These are phyloP conservation scores for Kryptolebias ocellatus DNA, from an alignment of 2,797 vertebrate genomes.

Conservation along the genomic window DNA sequence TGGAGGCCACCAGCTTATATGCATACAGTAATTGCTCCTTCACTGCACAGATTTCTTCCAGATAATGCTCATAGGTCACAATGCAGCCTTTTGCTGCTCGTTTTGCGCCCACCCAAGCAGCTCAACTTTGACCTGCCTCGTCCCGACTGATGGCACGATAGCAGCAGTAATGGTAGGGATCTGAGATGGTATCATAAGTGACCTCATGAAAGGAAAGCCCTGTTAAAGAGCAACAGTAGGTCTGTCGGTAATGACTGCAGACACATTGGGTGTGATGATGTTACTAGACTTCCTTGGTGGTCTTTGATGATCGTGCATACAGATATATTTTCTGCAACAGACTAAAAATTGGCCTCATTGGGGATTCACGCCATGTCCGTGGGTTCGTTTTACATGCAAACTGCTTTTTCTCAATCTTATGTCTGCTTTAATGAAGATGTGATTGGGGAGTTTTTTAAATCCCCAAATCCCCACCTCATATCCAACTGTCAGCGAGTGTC, in stretches of 20 bases:
- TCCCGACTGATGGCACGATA: slow-evolving; percentile 27
- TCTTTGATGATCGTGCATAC: slow-evolving; percentile 19
- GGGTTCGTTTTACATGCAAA: not conserved
- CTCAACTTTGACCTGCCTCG: slow-evolving; percentile 62
- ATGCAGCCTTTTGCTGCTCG: slow-evolving; percentile 44
- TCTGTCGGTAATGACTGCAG: slow-evolving; percentile 39
- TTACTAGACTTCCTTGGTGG: slow-evolving; percentile 47
- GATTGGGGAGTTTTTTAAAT: slow-evolving; percentile 24
- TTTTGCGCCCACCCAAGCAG: slow-evolving; percentile 67
- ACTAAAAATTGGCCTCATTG: slow-evolving; percentile 22
- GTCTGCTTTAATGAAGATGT: slow-evolving; percentile 11
- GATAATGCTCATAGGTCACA: slow-evolving; percentile 36
- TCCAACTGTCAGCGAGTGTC: slow-evolving; percentile 68
- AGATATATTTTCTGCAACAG: slow-evolving; percentile 29
- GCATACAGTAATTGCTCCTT: slow-evolving; percentile 17
- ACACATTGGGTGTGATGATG: slow-evolving; percentile 47
- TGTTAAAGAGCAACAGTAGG: slow-evolving; percentile 40
- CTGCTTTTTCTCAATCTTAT: not conserved
- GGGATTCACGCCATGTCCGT: not conserved
- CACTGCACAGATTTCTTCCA: not conserved
- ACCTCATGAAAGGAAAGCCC: slow-evolving; percentile 57
- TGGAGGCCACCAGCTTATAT: not conserved
- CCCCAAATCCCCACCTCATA: slow-evolving; percentile 54
- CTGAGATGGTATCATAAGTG: slow-evolving; percentile 48
- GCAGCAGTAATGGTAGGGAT: slow-evolving; percentile 19